Evolutionary conservation across 2,888 invertebrate genomes (phyloP).

Genomic region (Silvanus unidentatus): DNA sequence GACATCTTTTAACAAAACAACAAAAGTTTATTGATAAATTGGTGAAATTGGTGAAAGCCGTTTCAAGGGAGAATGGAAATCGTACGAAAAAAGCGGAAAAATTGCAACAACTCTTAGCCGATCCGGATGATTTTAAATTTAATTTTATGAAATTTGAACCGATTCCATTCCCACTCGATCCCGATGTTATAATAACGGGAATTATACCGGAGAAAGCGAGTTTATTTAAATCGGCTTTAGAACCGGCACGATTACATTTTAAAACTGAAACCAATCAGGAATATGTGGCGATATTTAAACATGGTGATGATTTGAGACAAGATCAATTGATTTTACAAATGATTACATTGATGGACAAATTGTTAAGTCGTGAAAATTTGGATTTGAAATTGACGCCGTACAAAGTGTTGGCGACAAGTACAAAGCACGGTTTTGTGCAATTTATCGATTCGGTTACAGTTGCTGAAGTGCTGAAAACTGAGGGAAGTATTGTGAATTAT

Average conservation of each 20-base stretch:
- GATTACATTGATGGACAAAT: constrained; percentile 96
- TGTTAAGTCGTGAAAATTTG: constrained; percentile 88
- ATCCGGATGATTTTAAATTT: constrained; percentile 73
- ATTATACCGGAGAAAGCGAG: constrained; percentile 85
- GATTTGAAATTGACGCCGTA: constrained; percentile 96
- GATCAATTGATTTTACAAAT: constrained; percentile 97
- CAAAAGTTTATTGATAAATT: constrained; percentile 88
- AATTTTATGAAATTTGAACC: constrained; percentile 89
- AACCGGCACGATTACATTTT: constrained; percentile 91
- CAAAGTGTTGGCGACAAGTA: constrained; percentile 89
- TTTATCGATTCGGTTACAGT: constrained; percentile 90
- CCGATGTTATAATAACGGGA: constrained; percentile 75
- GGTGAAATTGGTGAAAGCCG: constrained; percentile 79
- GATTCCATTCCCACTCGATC: constrained; percentile 91
- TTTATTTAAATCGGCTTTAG: constrained; percentile 92
- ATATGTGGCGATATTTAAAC: constrained; percentile 95
- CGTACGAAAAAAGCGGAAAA: constrained; percentile 88
- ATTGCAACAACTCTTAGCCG: constrained; percentile 75
- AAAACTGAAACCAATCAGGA: constrained; percentile 72
- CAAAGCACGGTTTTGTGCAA: constrained; percentile 93
- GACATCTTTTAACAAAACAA: constrained; percentile 74
- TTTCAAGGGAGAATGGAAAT: constrained; percentile 86
- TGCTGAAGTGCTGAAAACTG: constrained; percentile 81
- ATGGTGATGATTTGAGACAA: constrained; percentile 95
- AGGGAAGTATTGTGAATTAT: constrained; percentile 89